Percentiles rank a stretch among this genome's conserved stretches.
These are phyloP conservation scores for Chelidonichthys spinosus DNA, from an alignment of 2,797 vertebrate genomes.

Conservation along the genomic window DNA sequence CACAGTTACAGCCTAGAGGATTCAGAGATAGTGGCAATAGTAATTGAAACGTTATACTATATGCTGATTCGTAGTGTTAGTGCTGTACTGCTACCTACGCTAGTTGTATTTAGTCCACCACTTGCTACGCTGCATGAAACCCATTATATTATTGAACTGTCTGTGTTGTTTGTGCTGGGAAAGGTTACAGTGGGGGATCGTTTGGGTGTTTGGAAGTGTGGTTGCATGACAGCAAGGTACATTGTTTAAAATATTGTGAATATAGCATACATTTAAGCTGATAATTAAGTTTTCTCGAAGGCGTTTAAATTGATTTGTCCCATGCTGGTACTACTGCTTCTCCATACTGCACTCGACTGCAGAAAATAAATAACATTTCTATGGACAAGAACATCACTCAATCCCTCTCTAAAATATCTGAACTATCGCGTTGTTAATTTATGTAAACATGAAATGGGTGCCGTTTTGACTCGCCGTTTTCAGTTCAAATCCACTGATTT, in stretches of 20 bases:
- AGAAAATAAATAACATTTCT: too few species aligned
- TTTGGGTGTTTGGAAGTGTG: too few species aligned
- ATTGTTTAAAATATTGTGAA: too few species aligned
- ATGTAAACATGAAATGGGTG: background rate
- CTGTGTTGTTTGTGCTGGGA: background rate
- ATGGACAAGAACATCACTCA: too few species aligned
- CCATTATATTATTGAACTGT: background rate
- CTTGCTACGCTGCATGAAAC: background rate
- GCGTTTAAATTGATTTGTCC: too few species aligned
- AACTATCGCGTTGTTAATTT: too few species aligned
- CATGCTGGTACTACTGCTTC: too few species aligned
- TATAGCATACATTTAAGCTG: too few species aligned
- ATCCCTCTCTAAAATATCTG: too few species aligned
- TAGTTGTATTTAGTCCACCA: background rate
- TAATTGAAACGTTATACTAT: background rate
- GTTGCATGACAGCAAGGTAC: too few species aligned
- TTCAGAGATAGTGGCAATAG: background rate
- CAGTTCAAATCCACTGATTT: background rate
- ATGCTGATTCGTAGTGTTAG: background rate
- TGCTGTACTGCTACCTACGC: background rate
- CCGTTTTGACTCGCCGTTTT: background rate
- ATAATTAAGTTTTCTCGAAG: too few species aligned
- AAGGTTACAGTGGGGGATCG: background rate
- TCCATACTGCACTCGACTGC: too few species aligned
- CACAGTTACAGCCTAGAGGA: slow-evolving; percentile 12